Evolutionary conservation across 2,888 invertebrate species (phyloP), one percentile per base, ranked within the genome.

Genomic region (Yponomeuta evonymella): DNA sequence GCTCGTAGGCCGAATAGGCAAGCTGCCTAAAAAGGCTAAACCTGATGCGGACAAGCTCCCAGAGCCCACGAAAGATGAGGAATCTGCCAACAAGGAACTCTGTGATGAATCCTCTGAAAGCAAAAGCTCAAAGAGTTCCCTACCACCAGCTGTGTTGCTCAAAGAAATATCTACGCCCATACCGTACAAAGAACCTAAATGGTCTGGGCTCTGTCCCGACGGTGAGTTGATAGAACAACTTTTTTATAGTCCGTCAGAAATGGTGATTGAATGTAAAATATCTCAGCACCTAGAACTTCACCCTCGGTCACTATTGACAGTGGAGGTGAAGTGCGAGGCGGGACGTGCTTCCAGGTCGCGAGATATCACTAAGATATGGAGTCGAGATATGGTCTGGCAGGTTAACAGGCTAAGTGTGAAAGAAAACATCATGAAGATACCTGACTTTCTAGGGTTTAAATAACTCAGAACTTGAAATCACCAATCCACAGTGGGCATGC

Each of bases 161-260:
- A 89, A 87, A 70, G 89, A 86, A 83, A 80, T 83, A 64, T 83
- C 85, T 6, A 81, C 88, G 5, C 88, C 93, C 1, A 87, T 95
- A 74, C 94, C 95, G 0, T 97, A 97, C 79, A 94, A 93, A 79
- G 97, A 96, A 81, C 98, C 98, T 0, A 85, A 93, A 71, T 98
- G 98, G 98, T 95, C 96, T 62, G 95, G 95, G 0, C 75, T 94
- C 30, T 95, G 96, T 2, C 86, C 92, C 30, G 83, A 89, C 71
- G 86, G 86, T 85, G 74, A 76, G 81, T 75, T 67, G 43, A 43
- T 43, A 5, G 8, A 43, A 43, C 43, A 43, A 43, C 43, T 43
- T 43, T 43, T 43, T 1, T 43, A 43, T 6, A 43, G 43, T 1
- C 5, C 5, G 43, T 8, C 8, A 8, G 8, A 5, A 43, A 43